A percentile compares a stretch with the other conserved stretches of the same genome.
Evolutionary conservation across 2,888 invertebrate genomes (phyloP).

Genomic region (Pemphredon lugubris): DNA sequence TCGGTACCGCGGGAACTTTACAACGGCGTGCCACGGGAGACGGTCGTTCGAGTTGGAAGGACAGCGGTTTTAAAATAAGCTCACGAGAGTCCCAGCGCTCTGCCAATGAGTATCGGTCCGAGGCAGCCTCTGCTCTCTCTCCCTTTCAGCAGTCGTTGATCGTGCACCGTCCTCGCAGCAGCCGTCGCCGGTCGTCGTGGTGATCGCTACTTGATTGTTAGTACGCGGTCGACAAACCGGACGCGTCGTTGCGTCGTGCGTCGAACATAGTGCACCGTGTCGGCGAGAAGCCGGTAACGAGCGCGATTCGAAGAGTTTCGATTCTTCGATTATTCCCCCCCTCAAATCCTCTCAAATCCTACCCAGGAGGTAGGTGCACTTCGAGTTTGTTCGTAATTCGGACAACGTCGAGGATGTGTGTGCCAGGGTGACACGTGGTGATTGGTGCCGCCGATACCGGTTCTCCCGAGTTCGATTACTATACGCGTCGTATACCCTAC

Average conservation of each 20-base stretch:
- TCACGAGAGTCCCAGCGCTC: constrained; percentile 64
- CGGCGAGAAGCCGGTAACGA: constrained; percentile 7
- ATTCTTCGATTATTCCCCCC: no score
- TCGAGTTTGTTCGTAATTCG: no score
- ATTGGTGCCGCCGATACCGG: not conserved
- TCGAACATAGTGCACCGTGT: no score
- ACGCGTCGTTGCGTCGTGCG: constrained; percentile 16
- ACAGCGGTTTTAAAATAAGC: constrained; percentile 80
- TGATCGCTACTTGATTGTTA: no score
- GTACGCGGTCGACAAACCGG: no score
- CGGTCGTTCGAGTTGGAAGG: constrained; percentile 75
- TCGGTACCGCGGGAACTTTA: no score
- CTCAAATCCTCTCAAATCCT: no score
- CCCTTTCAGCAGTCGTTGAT: constrained; percentile 73
- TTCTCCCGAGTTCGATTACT: not conserved
- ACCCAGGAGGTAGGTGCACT: no score
- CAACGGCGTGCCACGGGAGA: constrained; percentile 50
- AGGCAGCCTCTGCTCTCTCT: constrained; percentile 59
- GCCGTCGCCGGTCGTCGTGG: constrained; percentile 17
- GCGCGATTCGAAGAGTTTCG: no score
- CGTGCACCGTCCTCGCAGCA: constrained; percentile 71
- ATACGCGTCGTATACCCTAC: not conserved
- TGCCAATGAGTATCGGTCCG: constrained; percentile 71
- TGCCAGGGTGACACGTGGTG: not conserved
- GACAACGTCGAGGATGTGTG: no score